phyloP scores from a whole-genome alignment of 2,113 vertebrate species.

The Zosterops japonicus region DNA sequence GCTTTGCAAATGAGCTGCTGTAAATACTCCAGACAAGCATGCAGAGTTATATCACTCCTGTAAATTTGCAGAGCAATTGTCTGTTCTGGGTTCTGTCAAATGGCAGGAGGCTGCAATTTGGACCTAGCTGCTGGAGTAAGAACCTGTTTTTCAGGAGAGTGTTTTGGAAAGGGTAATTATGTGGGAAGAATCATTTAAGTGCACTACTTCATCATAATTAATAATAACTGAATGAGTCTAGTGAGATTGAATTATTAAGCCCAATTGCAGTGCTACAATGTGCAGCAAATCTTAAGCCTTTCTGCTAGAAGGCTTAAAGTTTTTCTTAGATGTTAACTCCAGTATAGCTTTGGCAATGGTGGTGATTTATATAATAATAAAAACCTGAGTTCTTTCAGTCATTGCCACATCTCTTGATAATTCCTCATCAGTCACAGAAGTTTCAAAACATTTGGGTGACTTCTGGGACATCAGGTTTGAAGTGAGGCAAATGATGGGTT shows the following conservation, averaged over 20 bases:
- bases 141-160: constrained; percentile 12
- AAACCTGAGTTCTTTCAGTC: not conserved
- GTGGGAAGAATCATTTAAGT: not conserved
- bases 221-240: not conserved
- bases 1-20: not conserved
- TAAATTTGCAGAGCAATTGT: not conserved
- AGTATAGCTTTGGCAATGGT: not conserved
- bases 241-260: not conserved
- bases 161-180: constrained; percentile 3
- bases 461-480: not conserved
- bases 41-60: not conserved
- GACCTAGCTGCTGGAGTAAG: not conserved
- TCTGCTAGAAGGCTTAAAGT: not conserved
- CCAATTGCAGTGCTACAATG: not conserved
- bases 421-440: not conserved
- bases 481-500: not conserved
- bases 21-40: not conserved
- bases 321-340: not conserved
- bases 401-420: not conserved
- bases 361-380: not conserved
- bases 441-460: not conserved
- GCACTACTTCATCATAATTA: not conserved
- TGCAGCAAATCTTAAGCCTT: not conserved
- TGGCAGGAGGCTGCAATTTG: not conserved
- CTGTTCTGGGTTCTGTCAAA: not conserved